Conservation (phyloP, 2,797 vertebrate species). For the Gobio occitaniae region DNA sequence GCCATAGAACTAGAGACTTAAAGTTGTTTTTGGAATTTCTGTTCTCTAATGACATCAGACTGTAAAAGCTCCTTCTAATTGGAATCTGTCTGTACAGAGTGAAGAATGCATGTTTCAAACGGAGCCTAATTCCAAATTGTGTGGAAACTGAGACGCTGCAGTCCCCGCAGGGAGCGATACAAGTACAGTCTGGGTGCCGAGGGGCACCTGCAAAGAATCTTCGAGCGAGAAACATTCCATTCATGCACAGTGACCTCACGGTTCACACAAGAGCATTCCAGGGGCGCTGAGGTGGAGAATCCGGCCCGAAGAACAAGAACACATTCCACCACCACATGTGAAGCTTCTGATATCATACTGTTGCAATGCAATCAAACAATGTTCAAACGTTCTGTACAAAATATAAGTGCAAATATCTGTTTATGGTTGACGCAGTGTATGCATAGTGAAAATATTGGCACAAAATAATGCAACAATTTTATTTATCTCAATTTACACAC, state of each 20-base stretch:
- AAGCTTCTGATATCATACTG: conserved; percentile 24
- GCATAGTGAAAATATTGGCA: neutral
- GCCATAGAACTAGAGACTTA: neutral
- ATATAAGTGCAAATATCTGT: neutral
- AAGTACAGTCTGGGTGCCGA: conserved; percentile 57
- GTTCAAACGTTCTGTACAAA: neutral
- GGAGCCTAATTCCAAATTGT: conserved; percentile 37
- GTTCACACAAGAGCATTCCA: conserved; percentile 71
- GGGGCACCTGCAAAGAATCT: conserved; percentile 72
- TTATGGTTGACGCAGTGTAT: neutral
- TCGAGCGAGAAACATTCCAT: conserved; percentile 65
- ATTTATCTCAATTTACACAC: neutral
- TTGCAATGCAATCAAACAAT: neutral
- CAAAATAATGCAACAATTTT: neutral
- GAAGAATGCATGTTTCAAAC: conserved; percentile 1
- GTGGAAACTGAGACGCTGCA: conserved; percentile 49
- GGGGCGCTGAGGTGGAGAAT: conserved; percentile 55
- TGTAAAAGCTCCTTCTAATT: neutral
- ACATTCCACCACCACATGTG: conserved; percentile 67
- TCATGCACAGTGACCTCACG: conserved; percentile 61
- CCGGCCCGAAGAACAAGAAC: conserved; percentile 19
- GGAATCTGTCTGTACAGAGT: neutral
- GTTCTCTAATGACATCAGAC: neutral
- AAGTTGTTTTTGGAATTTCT: neutral
- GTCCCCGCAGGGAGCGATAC: conserved; percentile 61